Evolutionary conservation across 2,113 vertebrate genomes (phyloP).

Genomic region (Pteruthius melanotis): DNA sequence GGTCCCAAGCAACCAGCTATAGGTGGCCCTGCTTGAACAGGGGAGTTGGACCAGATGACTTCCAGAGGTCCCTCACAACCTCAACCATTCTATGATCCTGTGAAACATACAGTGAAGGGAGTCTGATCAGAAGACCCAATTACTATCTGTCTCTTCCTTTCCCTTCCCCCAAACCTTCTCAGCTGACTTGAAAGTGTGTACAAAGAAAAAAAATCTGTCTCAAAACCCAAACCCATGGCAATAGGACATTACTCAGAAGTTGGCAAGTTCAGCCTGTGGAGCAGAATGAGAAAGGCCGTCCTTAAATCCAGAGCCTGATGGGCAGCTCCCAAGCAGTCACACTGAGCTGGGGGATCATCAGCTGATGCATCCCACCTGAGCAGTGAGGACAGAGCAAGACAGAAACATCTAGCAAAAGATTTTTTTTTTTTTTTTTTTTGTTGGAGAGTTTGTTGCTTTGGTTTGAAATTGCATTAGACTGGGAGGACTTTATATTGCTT

Average conservation of each 20-base stretch:
- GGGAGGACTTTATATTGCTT: background rate
- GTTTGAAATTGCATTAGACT: background rate
- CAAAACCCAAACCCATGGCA: background rate
- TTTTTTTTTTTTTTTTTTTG: background rate
- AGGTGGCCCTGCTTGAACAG: background rate
- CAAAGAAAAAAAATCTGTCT: background rate
- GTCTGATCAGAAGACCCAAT: background rate
- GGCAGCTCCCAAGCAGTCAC: background rate
- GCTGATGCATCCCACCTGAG: background rate
- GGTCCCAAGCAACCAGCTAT: background rate
- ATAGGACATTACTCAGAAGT: background rate
- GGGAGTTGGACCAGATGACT: background rate
- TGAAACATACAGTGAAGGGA: background rate
- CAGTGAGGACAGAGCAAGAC: background rate
- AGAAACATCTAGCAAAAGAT: background rate
- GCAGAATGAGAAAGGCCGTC: background rate
- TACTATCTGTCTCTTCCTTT: background rate
- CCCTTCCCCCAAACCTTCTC: background rate
- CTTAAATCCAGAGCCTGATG: background rate
- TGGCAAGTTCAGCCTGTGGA: background rate
- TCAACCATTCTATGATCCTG: background rate
- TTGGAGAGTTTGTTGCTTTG: background rate
- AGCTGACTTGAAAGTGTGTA: background rate
- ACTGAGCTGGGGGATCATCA: background rate
- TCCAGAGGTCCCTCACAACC: background rate